A percentile compares a stretch with the other conserved stretches of the same genome.
These are phyloP conservation scores for Xerus inauris DNA, from an alignment of 2,113 vertebrate species.

Conservation along the genomic window DNA sequence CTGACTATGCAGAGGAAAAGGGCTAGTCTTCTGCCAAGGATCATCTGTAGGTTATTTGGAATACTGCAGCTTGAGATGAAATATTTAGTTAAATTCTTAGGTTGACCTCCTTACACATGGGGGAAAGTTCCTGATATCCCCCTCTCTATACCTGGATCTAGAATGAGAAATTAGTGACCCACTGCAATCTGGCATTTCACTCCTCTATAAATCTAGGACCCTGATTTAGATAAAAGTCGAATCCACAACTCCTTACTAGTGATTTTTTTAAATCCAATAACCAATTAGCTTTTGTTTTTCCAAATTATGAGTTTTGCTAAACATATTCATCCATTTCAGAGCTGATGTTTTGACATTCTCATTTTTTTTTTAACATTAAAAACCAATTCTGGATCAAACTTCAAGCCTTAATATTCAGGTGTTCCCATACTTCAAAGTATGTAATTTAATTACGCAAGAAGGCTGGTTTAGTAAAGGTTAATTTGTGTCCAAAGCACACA, in stretches of 20 bases:
- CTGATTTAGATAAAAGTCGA: neutral
- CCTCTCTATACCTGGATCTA: neutral
- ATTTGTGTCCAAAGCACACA: conserved; percentile 38
- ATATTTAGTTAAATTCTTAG: neutral
- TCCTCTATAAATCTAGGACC: neutral
- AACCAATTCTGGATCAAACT: neutral
- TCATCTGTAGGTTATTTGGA: neutral
- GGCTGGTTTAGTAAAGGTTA: conserved; percentile 50
- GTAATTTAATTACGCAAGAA: conserved; percentile 47
- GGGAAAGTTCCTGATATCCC: neutral
- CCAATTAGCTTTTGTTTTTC: neutral
- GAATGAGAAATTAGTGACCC: neutral
- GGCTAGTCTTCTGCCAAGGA: neutral
- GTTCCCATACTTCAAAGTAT: conserved; percentile 31
- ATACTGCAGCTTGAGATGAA: neutral
- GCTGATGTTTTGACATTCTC: neutral
- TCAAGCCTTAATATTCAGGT: conserved; percentile 10
- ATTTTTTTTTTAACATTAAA: neutral
- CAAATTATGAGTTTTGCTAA: neutral
- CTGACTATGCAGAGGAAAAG: neutral
- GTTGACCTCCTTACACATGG: neutral
- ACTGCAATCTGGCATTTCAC: neutral
- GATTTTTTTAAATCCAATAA: conserved; percentile 2
- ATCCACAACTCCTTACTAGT: neutral
- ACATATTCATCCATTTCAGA: conserved; percentile 3